Evolutionary conservation across 2,113 vertebrate species (phyloP).

Genomic region (Sclerurus mexicanus): DNA sequence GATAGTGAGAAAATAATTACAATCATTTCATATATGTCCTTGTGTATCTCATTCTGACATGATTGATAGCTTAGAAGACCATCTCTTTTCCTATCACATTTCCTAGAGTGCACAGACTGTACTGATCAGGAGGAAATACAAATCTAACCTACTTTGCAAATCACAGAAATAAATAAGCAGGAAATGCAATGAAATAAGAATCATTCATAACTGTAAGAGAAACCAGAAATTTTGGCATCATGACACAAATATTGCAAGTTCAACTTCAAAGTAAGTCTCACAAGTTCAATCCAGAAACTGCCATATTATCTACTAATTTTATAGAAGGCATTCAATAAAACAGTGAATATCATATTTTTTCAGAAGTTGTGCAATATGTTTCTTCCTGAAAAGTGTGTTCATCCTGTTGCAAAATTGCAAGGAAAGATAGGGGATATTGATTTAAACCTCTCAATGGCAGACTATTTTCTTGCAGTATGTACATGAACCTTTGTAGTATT

Average conservation of each 20-base stretch:
- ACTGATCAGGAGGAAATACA: not conserved
- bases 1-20: not conserved
- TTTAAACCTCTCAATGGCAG: not conserved
- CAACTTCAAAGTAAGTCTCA: not conserved
- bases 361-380: not conserved
- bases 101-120: not conserved
- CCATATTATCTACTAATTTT: accelerated
- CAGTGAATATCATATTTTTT: not conserved
- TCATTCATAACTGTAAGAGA: not conserved
- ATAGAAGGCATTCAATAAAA: not conserved
- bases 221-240: not conserved
- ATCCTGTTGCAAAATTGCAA: not conserved
- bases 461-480: not conserved
- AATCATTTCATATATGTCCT: not conserved
- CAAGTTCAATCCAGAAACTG: not conserved
- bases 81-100: not conserved
- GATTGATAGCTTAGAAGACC: not conserved
- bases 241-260: not conserved
- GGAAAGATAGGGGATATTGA: not conserved
- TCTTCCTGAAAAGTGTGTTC: not conserved
- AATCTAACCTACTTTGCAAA: not conserved
- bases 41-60: not conserved
- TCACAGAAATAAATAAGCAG: not conserved
- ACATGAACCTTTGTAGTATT: not conserved
- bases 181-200: not conserved